Evolutionary conservation across 2,113 vertebrate species (phyloP), one percentile per base, ranked within the genome.

Genomic region (Ceyx cyanopectus): DNA sequence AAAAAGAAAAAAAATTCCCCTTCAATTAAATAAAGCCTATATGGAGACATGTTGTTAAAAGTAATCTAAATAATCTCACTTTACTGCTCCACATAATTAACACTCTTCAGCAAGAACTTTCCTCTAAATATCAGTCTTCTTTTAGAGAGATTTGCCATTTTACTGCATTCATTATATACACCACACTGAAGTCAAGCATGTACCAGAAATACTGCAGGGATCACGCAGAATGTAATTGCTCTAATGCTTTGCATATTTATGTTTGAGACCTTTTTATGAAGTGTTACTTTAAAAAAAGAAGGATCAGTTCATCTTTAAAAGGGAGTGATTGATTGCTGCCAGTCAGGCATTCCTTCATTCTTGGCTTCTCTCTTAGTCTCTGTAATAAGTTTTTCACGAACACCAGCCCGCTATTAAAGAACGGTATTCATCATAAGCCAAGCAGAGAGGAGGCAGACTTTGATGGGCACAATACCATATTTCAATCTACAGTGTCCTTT

Each of bases 301-400:
- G 75, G 94, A 97, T 96, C 95, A 78, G 97, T 97, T 97, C 95
- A 92, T 98, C 97, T 98, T 97, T 97, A 96, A 97, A 97, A 98
- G 91, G 95, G 93, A 97, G 96, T 98, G 99, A 99, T 98, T 99
- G 98, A 99, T 99, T 81, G 98, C 97, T 99, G 99, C 98, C 99
- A 99, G 98, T 99, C 97, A 97, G 97, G 97, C 97, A 98, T 97
- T 97, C 97, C 98, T 98, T 98, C 98, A 98, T 96, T 96, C 97
- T 96, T 98, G 97, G 97, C 98, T 98, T 97, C 98, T 97, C 91
- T 97, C 95, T 96, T 97, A 95, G 97, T 96, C 97, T 97, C 97
- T 89, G 95, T 98, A 99, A 98, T 98, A 98, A 98, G 97, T 98
- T 98, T 98, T 98, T 97, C 97, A 98, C 91, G 96, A 98, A 97